Conservation (phyloP, 2,113 vertebrate genomes). For the Hydropotes inermis region DNA sequence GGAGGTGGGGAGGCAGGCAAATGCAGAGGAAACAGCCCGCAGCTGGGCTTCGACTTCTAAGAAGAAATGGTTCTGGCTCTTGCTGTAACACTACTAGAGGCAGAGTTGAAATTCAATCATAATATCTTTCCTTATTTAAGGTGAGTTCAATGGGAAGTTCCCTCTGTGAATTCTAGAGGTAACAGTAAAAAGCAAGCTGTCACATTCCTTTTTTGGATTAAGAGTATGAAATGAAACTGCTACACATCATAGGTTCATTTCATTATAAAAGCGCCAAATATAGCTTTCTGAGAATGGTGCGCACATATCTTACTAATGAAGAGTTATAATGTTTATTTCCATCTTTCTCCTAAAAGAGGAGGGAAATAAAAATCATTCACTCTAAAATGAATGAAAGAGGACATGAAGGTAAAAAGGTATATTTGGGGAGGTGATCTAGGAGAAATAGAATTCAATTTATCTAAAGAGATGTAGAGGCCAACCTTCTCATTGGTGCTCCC, state of each 20-base stretch:
- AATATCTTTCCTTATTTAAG: neutral
- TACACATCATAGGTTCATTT: neutral
- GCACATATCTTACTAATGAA: neutral
- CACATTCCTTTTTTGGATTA: neutral
- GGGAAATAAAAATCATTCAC: neutral
- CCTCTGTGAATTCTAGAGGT: neutral
- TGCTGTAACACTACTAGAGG: neutral
- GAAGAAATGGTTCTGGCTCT: neutral
- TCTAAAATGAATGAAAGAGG: neutral
- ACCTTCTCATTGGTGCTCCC: too few relatives aligned
- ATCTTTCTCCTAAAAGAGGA: neutral
- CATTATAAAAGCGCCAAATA: neutral
- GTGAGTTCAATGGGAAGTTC: neutral
- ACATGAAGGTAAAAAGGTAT: neutral
- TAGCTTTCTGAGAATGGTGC: neutral
- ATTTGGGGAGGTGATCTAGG: neutral
- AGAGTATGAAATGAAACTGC: neutral
- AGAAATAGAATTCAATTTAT: neutral
- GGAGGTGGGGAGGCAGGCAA: neutral
- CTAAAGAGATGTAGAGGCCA: neutral
- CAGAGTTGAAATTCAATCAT: neutral
- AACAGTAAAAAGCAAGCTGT: neutral
- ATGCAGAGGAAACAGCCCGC: neutral
- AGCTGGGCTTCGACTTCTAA: neutral
- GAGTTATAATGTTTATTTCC: neutral